These are phyloP conservation scores for Lutraria rhynchaena DNA, from an alignment of 1,140 invertebrate species.

Conservation along the genomic window DNA sequence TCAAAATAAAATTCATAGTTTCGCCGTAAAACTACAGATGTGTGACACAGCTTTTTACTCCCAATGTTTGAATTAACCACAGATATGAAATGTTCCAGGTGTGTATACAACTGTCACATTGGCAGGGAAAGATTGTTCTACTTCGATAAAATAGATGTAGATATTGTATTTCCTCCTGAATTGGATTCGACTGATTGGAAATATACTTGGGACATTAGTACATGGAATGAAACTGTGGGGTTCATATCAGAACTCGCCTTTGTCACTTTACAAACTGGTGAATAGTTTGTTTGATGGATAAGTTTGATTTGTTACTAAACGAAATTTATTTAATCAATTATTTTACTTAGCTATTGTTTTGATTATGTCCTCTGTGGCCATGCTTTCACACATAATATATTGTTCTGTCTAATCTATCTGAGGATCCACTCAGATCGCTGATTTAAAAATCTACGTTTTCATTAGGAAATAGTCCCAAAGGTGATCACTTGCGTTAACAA, in stretches of 20 bases:
- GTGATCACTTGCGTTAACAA: background rate
- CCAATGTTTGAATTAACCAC: background rate
- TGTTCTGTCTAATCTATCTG: no score
- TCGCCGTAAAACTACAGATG: background rate
- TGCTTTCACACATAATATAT: no score
- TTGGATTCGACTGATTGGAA: background rate
- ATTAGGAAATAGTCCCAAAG: no score
- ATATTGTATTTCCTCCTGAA: background rate
- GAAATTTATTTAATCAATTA: no score
- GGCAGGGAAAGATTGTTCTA: conserved; percentile 28
- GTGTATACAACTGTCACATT: conserved; percentile 38
- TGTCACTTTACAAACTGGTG: background rate
- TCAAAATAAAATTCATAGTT: background rate
- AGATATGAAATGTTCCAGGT: conserved; percentile 3
- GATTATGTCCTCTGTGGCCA: no score
- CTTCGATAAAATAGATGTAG: conserved; percentile 38
- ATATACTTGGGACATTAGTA: background rate
- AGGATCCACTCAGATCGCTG: no score
- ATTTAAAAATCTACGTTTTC: no score
- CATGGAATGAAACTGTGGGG: background rate
- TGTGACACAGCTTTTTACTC: background rate
- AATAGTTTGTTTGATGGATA: background rate
- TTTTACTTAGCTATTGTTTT: no score
- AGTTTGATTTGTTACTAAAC: no score
- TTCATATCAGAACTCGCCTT: background rate